Base-by-base conservation (phyloP, 2,888 invertebrate genomes). In the Cheilosia pagana region DNA sequence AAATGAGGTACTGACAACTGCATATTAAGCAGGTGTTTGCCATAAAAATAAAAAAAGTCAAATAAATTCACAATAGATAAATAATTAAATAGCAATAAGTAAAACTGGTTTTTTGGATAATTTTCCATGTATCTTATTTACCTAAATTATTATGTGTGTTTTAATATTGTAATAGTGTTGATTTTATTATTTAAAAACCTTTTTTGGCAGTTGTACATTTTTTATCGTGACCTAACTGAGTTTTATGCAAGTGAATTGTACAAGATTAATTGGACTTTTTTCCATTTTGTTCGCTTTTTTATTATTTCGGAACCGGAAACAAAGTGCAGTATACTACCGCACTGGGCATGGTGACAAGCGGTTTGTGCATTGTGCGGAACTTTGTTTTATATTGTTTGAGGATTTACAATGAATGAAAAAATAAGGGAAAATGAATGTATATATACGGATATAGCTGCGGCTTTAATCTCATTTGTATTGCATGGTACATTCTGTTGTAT, bases 231-330 rank as follows among this genome's bases (percentile, higher is more conserved):
- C 57, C 57, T 55, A 57, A 68, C 7, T 8, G 67, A 25, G 12
- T 35, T 60, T 19, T 41, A 52, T 72, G 53, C 68, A 39, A 45
- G 57, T 71, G 59, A 57, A 67, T 43, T 59, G 60, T 50, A 14
- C n/a, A 67, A 81, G 68, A 81, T 75, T 68, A 81, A 75, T 75
- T 75, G 62, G 41, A 63, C 31, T 50, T 68, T 45, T 59, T 67
- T 53, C 3, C 28, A 52, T 63, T 65, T 65, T 48, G 23, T 45
- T 57, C 63, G 16, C 43, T 65, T 70, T 57, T 57, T 50, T 70
- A 12, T 62, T 48, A 19, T 28, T 43, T 16, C 16, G 43, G 43
- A 19, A 45, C 1, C 45, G 16, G 76, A 76, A 65, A 75, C 57
- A 43, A n/a, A 57, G 23, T 57, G 35, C 57, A 71, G 67, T 43